Conservation (phyloP, 1,140 invertebrate genomes). For the Diorhabda carinulata region DNA sequence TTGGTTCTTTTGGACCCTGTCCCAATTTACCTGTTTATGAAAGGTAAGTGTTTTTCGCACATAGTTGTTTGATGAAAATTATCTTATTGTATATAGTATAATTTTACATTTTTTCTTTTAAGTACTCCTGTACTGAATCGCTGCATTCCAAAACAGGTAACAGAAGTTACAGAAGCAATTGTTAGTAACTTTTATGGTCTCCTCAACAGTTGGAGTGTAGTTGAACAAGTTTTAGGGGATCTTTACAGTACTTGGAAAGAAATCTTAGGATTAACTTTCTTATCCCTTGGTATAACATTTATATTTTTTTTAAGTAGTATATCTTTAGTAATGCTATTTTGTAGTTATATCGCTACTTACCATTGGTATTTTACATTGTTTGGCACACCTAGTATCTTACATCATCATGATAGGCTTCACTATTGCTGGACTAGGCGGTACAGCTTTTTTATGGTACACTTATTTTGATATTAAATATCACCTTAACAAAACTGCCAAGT, state of each 20-base stretch:
- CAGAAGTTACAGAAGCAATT: conserved; percentile 57
- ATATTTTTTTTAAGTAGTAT: conserved; percentile 14
- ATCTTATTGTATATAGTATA: not conserved
- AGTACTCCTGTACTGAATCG: conserved; percentile 78
- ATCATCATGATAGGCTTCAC: conserved; percentile 78
- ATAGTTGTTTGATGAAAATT: not conserved
- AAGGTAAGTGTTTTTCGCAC: conserved; percentile 45
- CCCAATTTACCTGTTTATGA: conserved; percentile 68
- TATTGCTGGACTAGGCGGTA: conserved; percentile 70
- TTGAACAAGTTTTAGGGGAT: conserved; percentile 84
- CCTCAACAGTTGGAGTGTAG: conserved; percentile 81
- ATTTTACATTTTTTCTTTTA: conserved; percentile 26
- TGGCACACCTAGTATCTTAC: conserved; percentile 80
- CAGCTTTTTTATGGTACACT: conserved; percentile 82
- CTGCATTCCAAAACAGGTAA: conserved; percentile 72
- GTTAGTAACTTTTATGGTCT: conserved; percentile 72
- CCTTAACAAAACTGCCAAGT: conserved; percentile 59
- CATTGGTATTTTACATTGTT: conserved; percentile 78
- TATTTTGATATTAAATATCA: conserved; percentile 74
- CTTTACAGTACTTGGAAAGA: conserved; percentile 83
- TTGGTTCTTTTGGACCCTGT: conserved; percentile 65
- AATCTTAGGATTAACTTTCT: conserved; percentile 73
- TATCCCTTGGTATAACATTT: conserved; percentile 67
- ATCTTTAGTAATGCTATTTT: conserved; percentile 41
- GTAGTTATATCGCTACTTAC: conserved; percentile 77